Conservation (phyloP, 1,140 invertebrate genomes). For the Drosophila tani region DNA sequence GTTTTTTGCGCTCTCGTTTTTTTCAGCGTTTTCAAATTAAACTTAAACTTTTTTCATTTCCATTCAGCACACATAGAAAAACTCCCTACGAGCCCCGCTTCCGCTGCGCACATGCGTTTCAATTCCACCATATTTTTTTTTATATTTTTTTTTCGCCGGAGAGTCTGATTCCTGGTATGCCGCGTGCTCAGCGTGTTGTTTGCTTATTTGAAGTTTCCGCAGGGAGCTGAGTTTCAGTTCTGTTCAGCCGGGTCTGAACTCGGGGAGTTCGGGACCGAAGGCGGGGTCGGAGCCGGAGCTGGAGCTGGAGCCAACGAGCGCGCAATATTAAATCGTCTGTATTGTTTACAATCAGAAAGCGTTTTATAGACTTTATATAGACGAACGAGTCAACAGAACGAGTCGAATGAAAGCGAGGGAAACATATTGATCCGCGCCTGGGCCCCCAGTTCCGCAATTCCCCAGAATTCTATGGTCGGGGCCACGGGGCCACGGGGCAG, state of each 20-base stretch:
- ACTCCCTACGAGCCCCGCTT: slow-evolving; percentile 41
- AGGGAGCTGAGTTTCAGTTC: slow-evolving; percentile 56
- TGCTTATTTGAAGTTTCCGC: slow-evolving; percentile 82
- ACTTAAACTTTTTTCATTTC: slow-evolving; percentile 82
- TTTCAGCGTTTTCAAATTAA: slow-evolving; percentile 80
- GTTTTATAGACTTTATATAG: slow-evolving; percentile 81
- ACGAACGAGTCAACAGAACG: slow-evolving; percentile 44
- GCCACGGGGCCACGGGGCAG: slow-evolving; percentile 41
- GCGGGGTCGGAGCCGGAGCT: not conserved
- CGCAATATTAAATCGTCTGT: slow-evolving; percentile 81
- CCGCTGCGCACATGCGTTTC: slow-evolving; percentile 76
- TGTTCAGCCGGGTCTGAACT: not conserved
- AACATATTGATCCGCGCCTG: slow-evolving; percentile 67
- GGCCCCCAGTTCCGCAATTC: slow-evolving; percentile 46
- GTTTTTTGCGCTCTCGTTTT: slow-evolving; percentile 44
- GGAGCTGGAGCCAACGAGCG: slow-evolving; percentile 57
- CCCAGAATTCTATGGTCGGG: slow-evolving; percentile 47
- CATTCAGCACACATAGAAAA: slow-evolving; percentile 67
- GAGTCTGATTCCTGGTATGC: slow-evolving; percentile 68
- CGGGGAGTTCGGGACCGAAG: slow-evolving; percentile 32
- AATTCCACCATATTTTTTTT: slow-evolving; percentile 60
- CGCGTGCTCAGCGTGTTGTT: slow-evolving; percentile 76
- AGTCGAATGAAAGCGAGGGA: slow-evolving; percentile 24
- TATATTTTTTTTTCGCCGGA: slow-evolving; percentile 39
- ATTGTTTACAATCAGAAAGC: slow-evolving; percentile 83